Evolutionary conservation across 2,888 invertebrate genomes (phyloP), one percentile per base, ranked within the genome.

Genomic region (Priocnemis perturbator): DNA sequence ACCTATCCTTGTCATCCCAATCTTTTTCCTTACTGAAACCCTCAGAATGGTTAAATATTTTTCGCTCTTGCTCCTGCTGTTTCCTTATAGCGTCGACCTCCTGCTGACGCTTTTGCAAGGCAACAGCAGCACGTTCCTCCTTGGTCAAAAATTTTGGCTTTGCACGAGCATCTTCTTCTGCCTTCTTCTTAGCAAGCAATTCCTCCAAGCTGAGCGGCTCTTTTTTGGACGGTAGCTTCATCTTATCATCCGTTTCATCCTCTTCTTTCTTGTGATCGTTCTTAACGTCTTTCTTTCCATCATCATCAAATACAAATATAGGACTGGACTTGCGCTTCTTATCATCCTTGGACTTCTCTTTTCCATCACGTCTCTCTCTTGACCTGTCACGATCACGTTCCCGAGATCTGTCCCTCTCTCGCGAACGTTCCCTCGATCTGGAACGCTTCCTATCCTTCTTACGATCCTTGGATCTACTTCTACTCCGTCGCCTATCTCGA

Each of bases 131-230:
- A 82, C 99, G 92, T 88, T 99, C 97, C 88, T 98, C 98, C 91
- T 98, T 99, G 0, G 97, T 96, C 47, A 99, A 90, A 88, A 99
- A 99, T 37, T 98, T 97, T 0, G 99, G 99, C 91, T 98, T 99
- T 81, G 97, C 96, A 61, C 96, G 92, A 0, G 96, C 97, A 84
- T 95, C 96, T 88, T 98, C 98, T 86, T 98, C 98, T 0, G 97
- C 97, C 86, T 99, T 98, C 87, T 98, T 98, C 89, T 98, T 98
- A 0, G 97, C 95, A 58, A 99, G 90, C 50, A 99, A 89, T 88
- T 99, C 98, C 88, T 99, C 99, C 65, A 99, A 90, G 4, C 99
- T 99, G 17, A 99, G 90, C 0, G 99, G 99, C 86, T 98, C 98
- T 60, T 92, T 93, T 81, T 94, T 94, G 0, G 76, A 55, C 30